phyloP scores from a whole-genome alignment of 2,113 vertebrate species.

The Girardinichthys multiradiatus region DNA sequence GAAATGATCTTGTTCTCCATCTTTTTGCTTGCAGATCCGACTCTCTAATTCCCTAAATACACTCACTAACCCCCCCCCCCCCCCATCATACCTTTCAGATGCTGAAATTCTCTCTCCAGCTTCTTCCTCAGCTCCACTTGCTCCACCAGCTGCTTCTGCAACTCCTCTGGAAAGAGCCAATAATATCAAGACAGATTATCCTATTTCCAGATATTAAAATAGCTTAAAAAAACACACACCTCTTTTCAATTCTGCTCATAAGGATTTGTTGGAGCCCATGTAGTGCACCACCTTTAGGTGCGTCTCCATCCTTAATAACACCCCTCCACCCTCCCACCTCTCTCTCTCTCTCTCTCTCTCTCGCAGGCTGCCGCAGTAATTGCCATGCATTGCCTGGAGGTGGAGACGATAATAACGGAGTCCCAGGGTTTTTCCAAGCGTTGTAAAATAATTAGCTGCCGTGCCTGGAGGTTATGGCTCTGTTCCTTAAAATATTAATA shows the following conservation, averaged over 20 bases:
- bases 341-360: constrained; percentile 22
- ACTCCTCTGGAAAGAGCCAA: constrained; percentile 83
- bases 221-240: background rate
- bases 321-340: constrained; percentile 17
- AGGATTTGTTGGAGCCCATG: constrained; percentile 18
- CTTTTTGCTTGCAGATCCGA: background rate
- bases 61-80: constrained; percentile 1
- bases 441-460: constrained; percentile 83
- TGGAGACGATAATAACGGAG: constrained; percentile 75
- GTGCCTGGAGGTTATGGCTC: constrained; percentile 76
- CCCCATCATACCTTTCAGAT: constrained; percentile 89
- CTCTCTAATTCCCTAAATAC: background rate
- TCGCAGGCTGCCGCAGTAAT: constrained; percentile 65
- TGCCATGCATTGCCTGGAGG: constrained; percentile 67
- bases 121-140: constrained; percentile 98
- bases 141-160: constrained; percentile 95
- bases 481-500: constrained; percentile 82
- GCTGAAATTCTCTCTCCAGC: constrained; percentile 95
- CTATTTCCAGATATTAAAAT: background rate
- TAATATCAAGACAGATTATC: background rate
- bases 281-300: constrained; percentile 60
- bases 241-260: constrained; percentile 27
- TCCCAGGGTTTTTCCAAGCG: constrained; percentile 80
- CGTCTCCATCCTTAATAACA: constrained; percentile 48
- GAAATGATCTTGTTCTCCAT: too few relatives aligned